Base-by-base conservation (phyloP, 2,888 invertebrate species). In the Adela reaumurella region DNA sequence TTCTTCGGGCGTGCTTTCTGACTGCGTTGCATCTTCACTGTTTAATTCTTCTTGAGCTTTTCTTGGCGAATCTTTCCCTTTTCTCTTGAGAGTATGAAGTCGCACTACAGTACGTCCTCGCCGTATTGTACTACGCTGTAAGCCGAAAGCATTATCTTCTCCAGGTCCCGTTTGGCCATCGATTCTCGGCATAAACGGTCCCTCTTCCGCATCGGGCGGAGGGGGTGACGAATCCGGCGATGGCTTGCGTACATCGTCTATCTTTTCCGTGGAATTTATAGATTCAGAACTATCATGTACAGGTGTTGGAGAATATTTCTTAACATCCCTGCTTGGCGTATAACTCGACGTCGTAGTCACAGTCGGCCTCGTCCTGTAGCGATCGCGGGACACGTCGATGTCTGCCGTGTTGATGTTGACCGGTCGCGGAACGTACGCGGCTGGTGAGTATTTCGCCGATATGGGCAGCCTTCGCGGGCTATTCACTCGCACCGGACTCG, bases 351-450 rank as follows among this genome's bases (percentile, higher is more conserved):
- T 11, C n/a, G 52, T 50, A 2, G 52, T 50, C 11, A 49, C 50
- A 1, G n/a, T n/a, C 49, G 49, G 28, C 50, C 70, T 68, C 54
- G 73, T 62, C 41, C 73, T 69, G 59, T 86, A 88, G 58, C 80
- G 82, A 53, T 87, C 82, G 53, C 83, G 83, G 1, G 90, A 89
- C 0, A 93, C 92, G 64, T 93, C 92, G 55, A 93, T 93, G 62
- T 92, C 90, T 24, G 90, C 90, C 2, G 92, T 92, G 65, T 92
- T 90, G 53, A 92, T 89, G 55, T 86, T 83, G 46, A 88, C 85
- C 1, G 90, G 90, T 48, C 87, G 83, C 2, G 84, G 71, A 43
- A 68, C 70, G 55, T 74, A 64, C 60, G 65, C 58, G 56, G 70
- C 56, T 65, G 83, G 55, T 59, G 73, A 55, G 65, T 74, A 63